Evolutionary conservation across 2,113 vertebrate genomes (phyloP).

Genomic region (Ranitomeya variabilis): DNA sequence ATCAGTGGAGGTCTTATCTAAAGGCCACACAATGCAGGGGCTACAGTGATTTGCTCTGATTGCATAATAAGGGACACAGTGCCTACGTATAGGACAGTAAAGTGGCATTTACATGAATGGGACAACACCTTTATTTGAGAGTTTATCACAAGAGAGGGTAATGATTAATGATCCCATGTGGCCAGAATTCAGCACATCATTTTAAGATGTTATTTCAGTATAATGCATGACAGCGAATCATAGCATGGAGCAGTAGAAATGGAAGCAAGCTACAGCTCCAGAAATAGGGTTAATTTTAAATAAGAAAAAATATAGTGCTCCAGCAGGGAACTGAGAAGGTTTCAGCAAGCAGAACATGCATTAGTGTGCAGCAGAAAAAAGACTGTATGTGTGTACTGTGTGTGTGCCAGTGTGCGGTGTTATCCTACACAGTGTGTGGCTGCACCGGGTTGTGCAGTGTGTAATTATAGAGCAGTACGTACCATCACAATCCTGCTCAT

Average conservation of each 20-base stretch:
- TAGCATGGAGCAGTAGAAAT: neutral
- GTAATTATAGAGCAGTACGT: constrained; percentile 7
- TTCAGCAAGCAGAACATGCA: neutral
- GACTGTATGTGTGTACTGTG: neutral
- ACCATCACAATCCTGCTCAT: neutral
- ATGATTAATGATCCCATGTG: too few relatives aligned
- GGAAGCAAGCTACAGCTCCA: neutral
- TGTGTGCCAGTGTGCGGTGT: neutral
- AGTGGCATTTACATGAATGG: too few relatives aligned
- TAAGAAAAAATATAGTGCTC: neutral
- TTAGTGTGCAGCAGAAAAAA: neutral
- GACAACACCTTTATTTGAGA: too few relatives aligned
- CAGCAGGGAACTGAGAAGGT: neutral
- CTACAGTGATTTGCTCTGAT: too few relatives aligned
- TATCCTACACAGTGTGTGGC: neutral
- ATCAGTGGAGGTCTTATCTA: too few relatives aligned
- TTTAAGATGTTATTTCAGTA: too few relatives aligned
- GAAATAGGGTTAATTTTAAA: constrained; percentile 7
- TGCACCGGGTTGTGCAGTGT: neutral
- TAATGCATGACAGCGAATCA: neutral
- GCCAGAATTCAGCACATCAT: too few relatives aligned
- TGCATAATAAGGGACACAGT: too few relatives aligned
- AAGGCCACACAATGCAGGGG: too few relatives aligned
- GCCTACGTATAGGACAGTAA: too few relatives aligned
- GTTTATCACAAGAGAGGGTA: too few relatives aligned